Evolutionary conservation across 1,140 invertebrate species (phyloP).

Genomic region (Pseudoatta argentina): DNA sequence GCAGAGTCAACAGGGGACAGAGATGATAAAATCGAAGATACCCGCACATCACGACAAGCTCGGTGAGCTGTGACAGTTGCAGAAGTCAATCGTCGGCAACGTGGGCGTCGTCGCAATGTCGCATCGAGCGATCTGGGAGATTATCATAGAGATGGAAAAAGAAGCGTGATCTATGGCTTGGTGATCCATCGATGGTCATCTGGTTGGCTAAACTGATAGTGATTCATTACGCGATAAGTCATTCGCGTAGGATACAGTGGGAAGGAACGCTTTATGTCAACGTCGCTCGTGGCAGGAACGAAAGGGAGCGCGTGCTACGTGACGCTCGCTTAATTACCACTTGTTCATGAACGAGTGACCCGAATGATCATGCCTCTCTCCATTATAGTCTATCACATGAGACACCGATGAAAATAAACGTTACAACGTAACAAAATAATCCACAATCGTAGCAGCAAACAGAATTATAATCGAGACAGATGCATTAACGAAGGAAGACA

Average conservation of each 20-base stretch:
- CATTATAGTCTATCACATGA: not conserved
- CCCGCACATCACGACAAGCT: conserved; percentile 10
- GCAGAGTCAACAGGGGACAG: not conserved
- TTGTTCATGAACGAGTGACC: conserved; percentile 47
- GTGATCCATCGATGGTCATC: conserved; percentile 12
- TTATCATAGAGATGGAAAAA: conserved; percentile 1
- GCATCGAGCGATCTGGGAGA: not conserved
- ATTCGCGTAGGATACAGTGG: conserved; percentile 15
- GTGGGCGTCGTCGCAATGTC: conserved; percentile 32
- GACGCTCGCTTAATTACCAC: conserved; percentile 45
- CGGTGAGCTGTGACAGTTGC: conserved; percentile 32
- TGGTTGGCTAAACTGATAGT: conserved; percentile 19
- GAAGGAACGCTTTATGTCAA: conserved; percentile 7
- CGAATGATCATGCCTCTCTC: conserved; percentile 32
- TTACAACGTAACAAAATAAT: conserved; percentile 31
- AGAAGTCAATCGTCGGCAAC: conserved; percentile 43
- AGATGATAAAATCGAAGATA: conserved; percentile 23
- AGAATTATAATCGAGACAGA: not conserved
- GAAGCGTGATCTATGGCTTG: not conserved
- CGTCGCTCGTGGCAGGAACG: conserved; percentile 6
- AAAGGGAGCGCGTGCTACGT: conserved; percentile 41
- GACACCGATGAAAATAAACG: conserved; percentile 8
- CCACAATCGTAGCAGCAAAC: not conserved
- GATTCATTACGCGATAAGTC: conserved; percentile 37
- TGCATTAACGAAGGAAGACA: not conserved